Percentiles rank a stretch among this genome's conserved stretches.
Conservation (phyloP, 2,113 vertebrate species). For the Boulengeromyrus knoepffleri region DNA sequence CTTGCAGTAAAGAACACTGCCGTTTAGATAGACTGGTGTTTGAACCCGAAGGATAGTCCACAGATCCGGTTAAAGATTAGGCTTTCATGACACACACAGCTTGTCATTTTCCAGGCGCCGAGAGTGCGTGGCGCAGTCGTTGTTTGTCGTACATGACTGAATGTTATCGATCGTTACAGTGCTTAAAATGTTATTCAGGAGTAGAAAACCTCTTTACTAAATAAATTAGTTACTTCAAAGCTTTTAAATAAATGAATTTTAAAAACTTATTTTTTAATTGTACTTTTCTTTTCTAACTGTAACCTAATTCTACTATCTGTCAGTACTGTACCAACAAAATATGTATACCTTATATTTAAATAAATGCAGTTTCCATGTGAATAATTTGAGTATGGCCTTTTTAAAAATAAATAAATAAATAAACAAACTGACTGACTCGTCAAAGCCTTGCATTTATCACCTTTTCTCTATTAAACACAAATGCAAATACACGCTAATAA, state of each 20-base stretch:
- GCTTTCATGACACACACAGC: background rate
- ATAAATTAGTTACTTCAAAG: constrained; percentile 11
- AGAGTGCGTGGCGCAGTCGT: background rate
- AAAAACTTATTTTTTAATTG: constrained; percentile 34
- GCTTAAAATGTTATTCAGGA: background rate
- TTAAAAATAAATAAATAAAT: background rate
- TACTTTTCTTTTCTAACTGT: constrained; percentile 33
- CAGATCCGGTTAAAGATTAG: background rate
- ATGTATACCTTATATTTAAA: constrained; percentile 44
- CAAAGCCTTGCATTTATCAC: background rate
- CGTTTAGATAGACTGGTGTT: background rate
- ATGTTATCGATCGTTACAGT: background rate
- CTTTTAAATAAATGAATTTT: constrained; percentile 16
- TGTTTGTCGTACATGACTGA: constrained; percentile 1
- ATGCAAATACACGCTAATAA: background rate
- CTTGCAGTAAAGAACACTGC: background rate
- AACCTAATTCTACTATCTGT: constrained; percentile 34
- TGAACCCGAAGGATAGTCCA: background rate
- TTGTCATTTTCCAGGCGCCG: background rate
- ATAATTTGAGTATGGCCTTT: background rate
- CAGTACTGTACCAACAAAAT: constrained; percentile 34
- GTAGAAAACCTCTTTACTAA: constrained; percentile 13
- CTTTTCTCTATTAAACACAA: background rate
- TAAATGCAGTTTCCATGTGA: constrained; percentile 44
- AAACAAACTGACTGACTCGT: background rate